These are phyloP conservation scores for Phalacrocorax brasilianus DNA, from an alignment of 2,113 vertebrate genomes.

Conservation along the genomic window DNA sequence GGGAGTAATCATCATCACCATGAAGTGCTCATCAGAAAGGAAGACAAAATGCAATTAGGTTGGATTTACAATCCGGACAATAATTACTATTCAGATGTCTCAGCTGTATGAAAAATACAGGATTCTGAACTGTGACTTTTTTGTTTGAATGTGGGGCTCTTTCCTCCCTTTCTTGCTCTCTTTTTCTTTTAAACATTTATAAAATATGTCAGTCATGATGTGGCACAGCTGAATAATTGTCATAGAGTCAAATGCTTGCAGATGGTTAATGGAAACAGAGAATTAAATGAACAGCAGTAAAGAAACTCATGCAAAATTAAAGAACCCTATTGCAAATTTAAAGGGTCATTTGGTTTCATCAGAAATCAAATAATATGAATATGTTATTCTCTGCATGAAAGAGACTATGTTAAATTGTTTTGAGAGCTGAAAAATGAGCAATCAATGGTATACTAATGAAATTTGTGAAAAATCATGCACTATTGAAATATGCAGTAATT, in stretches of 20 bases:
- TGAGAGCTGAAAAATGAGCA: conserved; percentile 75
- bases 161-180: conserved; percentile 43
- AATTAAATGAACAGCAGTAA: conserved; percentile 81
- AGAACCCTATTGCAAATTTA: conserved; percentile 76
- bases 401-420: conserved; percentile 76
- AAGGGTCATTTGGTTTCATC: conserved; percentile 80
- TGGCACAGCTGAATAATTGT: conserved; percentile 80
- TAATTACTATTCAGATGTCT: conserved; percentile 76
- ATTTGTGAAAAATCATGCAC: conserved; percentile 72
- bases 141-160: conserved; percentile 52
- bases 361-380: conserved; percentile 81
- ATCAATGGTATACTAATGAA: conserved; percentile 76
- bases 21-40: conserved; percentile 71
- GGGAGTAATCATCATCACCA: conserved; percentile 65
- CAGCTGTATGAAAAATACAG: conserved; percentile 74
- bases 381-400: conserved; percentile 76
- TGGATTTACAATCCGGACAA: conserved; percentile 71
- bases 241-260: conserved; percentile 76
- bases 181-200: conserved; percentile 67
- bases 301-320: conserved; percentile 81
- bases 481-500: conserved; percentile 66
- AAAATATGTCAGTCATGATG: conserved; percentile 77
- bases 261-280: conserved; percentile 82
- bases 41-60: conserved; percentile 78
- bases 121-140: conserved; percentile 70